Evolutionary conservation across 2,888 invertebrate genomes (phyloP).

Genomic region (Drosophila tripunctata): DNA sequence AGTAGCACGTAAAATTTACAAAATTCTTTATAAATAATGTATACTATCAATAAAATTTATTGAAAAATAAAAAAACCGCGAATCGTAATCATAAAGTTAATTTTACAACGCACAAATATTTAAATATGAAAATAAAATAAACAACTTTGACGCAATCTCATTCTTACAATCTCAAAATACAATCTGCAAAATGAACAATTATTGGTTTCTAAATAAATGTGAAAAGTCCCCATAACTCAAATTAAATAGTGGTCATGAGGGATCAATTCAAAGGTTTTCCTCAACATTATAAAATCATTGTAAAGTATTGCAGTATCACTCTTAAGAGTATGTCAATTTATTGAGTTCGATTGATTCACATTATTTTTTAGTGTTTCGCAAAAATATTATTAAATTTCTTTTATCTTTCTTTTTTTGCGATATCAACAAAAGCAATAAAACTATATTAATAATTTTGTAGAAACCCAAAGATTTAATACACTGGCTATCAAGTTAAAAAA

Average conservation of each 20-base stretch:
- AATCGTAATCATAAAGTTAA: not conserved
- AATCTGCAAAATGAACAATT: conserved; percentile 7
- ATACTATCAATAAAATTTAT: conserved; percentile 6
- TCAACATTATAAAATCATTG: not conserved
- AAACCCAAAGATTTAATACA: not conserved
- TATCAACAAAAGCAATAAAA: not conserved
- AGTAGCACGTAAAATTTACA: not conserved
- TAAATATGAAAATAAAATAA: not conserved
- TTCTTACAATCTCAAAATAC: not conserved
- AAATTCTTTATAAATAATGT: not conserved
- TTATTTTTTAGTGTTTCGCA: not conserved
- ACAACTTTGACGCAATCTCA: conserved; percentile 4
- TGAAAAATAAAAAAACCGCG: conserved; percentile 9
- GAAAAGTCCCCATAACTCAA: not conserved
- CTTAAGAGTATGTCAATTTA: not conserved
- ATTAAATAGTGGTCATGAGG: not conserved
- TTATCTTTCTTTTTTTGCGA: not conserved
- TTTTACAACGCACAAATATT: not conserved
- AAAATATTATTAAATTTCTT: not conserved
- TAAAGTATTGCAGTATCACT: not conserved
- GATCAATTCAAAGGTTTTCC: not conserved
- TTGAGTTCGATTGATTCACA: too few relatives aligned
- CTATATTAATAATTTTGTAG: not conserved
- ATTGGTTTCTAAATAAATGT: conserved; percentile 2
- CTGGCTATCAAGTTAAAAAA: not conserved